These are phyloP conservation scores for Arvicanthis niloticus DNA, from an alignment of 2,113 vertebrate genomes.

Conservation along the genomic window DNA sequence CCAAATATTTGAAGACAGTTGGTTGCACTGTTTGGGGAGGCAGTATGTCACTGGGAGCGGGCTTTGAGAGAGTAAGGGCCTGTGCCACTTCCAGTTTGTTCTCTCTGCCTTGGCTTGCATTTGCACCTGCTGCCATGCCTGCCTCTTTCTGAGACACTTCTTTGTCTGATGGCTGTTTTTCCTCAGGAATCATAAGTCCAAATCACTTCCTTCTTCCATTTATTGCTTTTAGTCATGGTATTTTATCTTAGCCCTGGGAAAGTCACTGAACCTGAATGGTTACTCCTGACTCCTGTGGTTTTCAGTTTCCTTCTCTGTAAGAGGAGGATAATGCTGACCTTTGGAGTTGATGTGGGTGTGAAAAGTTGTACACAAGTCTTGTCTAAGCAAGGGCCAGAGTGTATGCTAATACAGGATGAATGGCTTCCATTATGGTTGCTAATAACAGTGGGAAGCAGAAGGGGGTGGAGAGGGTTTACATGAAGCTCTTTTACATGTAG, in stretches of 20 bases:
- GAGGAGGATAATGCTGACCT: not conserved
- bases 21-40: not conserved
- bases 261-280: not conserved
- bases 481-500: conserved; percentile 14
- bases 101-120: not conserved
- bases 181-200: not conserved
- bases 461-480: not conserved
- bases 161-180: not conserved
- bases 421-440: not conserved
- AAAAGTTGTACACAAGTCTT: conserved; percentile 12
- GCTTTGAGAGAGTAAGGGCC: not conserved
- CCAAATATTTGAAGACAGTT: not conserved
- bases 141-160: not conserved
- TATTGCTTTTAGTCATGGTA: not conserved
- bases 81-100: not conserved
- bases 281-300: not conserved
- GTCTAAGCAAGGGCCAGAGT: not conserved
- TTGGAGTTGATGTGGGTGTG: not conserved
- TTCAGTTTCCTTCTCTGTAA: not conserved
- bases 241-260: not conserved
- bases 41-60: not conserved
- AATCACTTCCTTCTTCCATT: not conserved
- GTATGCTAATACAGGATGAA: not conserved
- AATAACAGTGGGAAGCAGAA: not conserved
- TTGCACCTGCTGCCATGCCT: not conserved